Evolutionary conservation across 1,140 invertebrate genomes (phyloP).

Genomic region (Apolygus lucorum): DNA sequence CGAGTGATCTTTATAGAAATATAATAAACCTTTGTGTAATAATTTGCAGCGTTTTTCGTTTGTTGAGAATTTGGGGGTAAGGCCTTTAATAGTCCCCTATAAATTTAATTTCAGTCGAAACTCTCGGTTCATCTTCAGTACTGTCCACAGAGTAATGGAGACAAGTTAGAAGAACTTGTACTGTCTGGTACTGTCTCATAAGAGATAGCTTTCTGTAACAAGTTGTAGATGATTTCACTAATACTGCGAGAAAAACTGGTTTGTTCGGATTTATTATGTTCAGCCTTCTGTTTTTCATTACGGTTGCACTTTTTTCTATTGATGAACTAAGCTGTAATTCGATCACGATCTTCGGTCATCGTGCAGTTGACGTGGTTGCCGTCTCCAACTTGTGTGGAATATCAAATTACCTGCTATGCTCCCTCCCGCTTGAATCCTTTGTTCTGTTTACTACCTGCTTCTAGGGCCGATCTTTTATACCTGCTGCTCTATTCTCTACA

Average conservation of each 20-base stretch:
- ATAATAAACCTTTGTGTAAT: no score
- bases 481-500: background rate
- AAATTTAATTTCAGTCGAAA: background rate
- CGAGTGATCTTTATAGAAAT: no score
- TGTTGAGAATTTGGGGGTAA: no score
- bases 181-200: no score
- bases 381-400: background rate
- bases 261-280: background rate
- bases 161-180: no score
- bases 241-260: background rate
- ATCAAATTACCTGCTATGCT: background rate
- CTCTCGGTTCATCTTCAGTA: background rate
- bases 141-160: no score
- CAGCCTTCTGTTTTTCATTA: background rate
- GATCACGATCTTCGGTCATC: background rate
- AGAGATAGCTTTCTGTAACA: background rate
- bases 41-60: no score
- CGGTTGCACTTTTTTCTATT: background rate
- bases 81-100: no score
- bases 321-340: background rate
- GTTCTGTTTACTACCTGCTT: background rate
- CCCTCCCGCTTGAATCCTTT: background rate
- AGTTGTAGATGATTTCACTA: background rate
- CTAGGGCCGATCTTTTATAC: background rate
- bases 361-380: background rate